Conservation (phyloP, 2,888 invertebrate genomes). For the Mechanitis messenoides region DNA sequence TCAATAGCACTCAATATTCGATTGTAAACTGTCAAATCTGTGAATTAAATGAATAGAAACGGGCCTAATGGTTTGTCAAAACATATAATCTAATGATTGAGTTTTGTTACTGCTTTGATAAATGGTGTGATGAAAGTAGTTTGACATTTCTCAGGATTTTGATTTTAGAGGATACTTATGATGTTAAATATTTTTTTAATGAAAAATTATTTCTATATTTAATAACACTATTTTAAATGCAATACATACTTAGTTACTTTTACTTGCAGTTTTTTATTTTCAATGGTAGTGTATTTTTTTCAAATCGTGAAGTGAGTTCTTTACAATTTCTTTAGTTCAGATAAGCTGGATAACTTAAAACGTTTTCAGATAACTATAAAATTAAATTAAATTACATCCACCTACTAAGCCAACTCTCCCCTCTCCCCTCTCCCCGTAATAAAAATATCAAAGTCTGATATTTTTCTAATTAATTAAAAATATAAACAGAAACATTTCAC, state of each 20-base stretch:
- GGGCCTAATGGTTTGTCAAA: slow-evolving; percentile 71
- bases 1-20: slow-evolving; percentile 53
- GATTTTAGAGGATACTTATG: neutral
- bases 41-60: slow-evolving; percentile 32
- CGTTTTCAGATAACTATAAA: too few species aligned
- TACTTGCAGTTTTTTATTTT: too few species aligned
- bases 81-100: slow-evolving; percentile 68
- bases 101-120: slow-evolving; percentile 48
- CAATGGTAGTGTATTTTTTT: too few species aligned
- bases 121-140: slow-evolving; percentile 59
- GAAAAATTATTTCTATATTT: too few species aligned
- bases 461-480: slow-evolving; percentile 51
- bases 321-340: too few species aligned
- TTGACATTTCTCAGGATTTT: slow-evolving; percentile 45
- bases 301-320: too few species aligned
- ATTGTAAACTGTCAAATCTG: slow-evolving; percentile 52
- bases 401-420: neutral
- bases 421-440: neutral
- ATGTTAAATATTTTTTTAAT: neutral
- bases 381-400: too few species aligned
- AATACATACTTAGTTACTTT: too few species aligned
- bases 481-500: slow-evolving; percentile 50
- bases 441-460: slow-evolving; percentile 10
- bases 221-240: too few species aligned
- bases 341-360: too few species aligned